These are phyloP conservation scores for Zaprionus vittiger DNA, from an alignment of 1,140 invertebrate species.

Conservation along the genomic window DNA sequence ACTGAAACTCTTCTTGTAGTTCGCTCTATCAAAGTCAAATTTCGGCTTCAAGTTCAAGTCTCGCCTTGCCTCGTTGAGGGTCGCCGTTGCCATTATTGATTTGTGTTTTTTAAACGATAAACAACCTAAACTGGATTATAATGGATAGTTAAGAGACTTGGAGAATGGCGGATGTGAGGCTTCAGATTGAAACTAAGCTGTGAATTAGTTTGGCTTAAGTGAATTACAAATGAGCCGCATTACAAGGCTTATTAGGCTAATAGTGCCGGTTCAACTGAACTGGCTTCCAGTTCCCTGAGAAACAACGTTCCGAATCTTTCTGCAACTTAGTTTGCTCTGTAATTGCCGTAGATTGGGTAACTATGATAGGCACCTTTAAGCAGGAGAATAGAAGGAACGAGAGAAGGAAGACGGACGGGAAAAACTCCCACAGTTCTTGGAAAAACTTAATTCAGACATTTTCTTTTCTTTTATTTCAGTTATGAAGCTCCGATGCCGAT, in stretches of 20 bases:
- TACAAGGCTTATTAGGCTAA: constrained; percentile 35
- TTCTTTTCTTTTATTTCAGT: constrained; percentile 59
- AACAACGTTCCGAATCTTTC: not conserved
- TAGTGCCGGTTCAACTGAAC: not conserved
- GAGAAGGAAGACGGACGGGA: not conserved
- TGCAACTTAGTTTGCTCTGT: constrained; percentile 45
- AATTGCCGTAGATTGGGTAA: constrained; percentile 51
- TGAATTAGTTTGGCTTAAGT: constrained; percentile 12
- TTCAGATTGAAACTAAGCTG: not conserved
- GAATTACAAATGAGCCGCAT: constrained; percentile 13
- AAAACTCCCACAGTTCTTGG: constrained; percentile 75
- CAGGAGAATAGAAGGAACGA: not conserved
- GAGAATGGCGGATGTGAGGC: not conserved
- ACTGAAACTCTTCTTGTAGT: constrained; percentile 10
- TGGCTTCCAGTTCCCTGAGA: not conserved
- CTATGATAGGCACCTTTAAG: constrained; percentile 24
- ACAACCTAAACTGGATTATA: constrained; percentile 34
- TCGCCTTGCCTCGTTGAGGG: constrained; percentile 55
- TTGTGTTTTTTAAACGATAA: constrained; percentile 40
- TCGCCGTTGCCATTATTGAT: constrained; percentile 29
- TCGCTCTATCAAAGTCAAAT: constrained; percentile 32
- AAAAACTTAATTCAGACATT: constrained; percentile 71
- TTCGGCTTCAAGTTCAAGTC: constrained; percentile 42
- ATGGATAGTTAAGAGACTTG: constrained; percentile 10
- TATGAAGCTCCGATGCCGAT: constrained; percentile 53